A percentile compares a stretch with the other conserved stretches of the same genome.
Conservation (phyloP, 2,888 invertebrate genomes). For the Troides helena region DNA sequence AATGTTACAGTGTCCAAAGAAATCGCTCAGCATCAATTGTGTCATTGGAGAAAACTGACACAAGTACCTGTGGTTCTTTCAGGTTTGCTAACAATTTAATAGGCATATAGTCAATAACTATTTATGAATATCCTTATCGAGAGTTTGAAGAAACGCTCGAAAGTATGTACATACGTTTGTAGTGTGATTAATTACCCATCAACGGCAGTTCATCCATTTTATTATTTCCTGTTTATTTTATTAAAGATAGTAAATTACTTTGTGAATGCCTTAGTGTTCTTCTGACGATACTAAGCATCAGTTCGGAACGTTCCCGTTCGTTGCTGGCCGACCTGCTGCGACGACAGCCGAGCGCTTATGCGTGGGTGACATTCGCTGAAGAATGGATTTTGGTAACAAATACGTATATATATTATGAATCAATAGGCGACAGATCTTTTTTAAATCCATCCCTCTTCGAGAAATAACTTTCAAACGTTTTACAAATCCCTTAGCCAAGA, state of each 20-base stretch:
- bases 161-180: no score
- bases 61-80: constrained; percentile 41
- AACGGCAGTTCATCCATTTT: no score
- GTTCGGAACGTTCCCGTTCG: constrained; percentile 44
- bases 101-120: neutral
- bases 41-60: constrained; percentile 52
- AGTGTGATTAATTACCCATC: no score
- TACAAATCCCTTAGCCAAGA: no score
- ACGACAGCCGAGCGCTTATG: constrained; percentile 62
- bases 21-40: constrained; percentile 43
- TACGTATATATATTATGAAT: neutral
- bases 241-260: neutral
- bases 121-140: no score
- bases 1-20: constrained; percentile 54
- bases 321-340: constrained; percentile 57
- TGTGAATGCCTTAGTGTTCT: constrained; percentile 34
- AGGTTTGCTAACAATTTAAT: constrained; percentile 43
- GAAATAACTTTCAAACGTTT: no score
- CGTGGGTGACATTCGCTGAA: constrained; percentile 66
- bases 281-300: constrained; percentile 50
- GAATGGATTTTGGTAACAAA: constrained; percentile 44
- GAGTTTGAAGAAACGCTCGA: no score
- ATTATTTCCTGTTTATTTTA: constrained; percentile 9
- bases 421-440: no score
- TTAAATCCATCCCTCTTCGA: no score